Base-by-base conservation (phyloP, 2,113 vertebrate genomes). In the Abramis brama region DNA sequence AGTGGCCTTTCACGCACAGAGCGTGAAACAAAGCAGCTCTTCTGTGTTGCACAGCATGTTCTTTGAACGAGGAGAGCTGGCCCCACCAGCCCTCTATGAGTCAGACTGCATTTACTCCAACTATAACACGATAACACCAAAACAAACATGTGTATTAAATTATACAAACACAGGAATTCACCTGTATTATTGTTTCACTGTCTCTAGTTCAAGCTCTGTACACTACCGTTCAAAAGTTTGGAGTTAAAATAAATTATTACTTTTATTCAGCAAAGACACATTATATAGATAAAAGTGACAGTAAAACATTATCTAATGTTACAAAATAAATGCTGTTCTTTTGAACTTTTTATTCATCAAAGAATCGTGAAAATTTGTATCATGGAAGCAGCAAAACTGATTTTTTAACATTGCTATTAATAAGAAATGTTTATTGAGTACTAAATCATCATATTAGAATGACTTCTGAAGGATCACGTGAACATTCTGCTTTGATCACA, bases 11-110 rank as follows among this genome's bases (percentile, higher is more conserved):
- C 83, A 92, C 88, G 82, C 89, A 90, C 82, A 62, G 74, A 85
- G 12, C 47, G 33, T 21, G 59, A 88, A 86, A 95, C 94, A 95
- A 95, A 94, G 92, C 82, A 66, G 82, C 90, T 27, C 89, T 93
- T 94, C 86, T 91, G 84, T 82, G 79, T 50, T 60, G 73, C 83
- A 94, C 92, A 94, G 91, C 92, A 89, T 83, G 90, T 88, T 89
- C 92, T 93, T 91, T 93, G 83, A 94, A 87, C 88, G 86, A 52
- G 80, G 87, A 82, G 91, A 86, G 87, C 89, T 90, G 86, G 87
- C 89, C 85, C 93, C 84, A 70, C 84, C 89, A 15, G 85, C 88
- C 89, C 86, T 88, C 60, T 87, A 89, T 93, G 92, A 95, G 89
- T 93, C 93, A 93, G 90, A 90, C 85, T 66, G 89, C 87, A 91